These are phyloP conservation scores for Pseudomyrmex sp. DNA, from an alignment of 1,140 invertebrate genomes.

Conservation along the genomic window DNA sequence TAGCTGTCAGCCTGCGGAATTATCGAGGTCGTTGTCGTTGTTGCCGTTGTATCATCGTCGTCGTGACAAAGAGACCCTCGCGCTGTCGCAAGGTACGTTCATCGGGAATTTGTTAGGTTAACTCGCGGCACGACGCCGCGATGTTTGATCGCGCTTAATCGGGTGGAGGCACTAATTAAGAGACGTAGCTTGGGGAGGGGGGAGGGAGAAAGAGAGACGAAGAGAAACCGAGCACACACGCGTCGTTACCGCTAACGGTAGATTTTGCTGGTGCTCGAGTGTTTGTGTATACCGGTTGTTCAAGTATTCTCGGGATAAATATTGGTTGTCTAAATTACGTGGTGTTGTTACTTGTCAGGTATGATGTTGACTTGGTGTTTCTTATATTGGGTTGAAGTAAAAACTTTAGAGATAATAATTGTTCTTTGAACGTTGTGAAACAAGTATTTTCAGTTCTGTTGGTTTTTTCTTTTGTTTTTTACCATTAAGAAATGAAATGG, in stretches of 20 bases:
- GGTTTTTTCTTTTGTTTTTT: not conserved
- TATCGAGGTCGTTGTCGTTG: not conserved
- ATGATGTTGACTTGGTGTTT: too few relatives aligned
- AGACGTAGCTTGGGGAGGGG: constrained; percentile 49
- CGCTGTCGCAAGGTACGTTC: constrained; percentile 10
- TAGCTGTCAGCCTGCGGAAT: not conserved
- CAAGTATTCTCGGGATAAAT: not conserved
- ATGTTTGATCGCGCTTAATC: constrained; percentile 59
- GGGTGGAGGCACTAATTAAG: constrained; percentile 75
- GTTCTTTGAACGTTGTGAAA: too few relatives aligned
- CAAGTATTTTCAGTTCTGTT: too few relatives aligned
- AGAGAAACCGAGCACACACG: constrained; percentile 15
- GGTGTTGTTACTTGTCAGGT: not conserved
- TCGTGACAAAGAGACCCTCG: not conserved
- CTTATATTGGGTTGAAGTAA: too few relatives aligned
- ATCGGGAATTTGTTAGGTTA: constrained; percentile 65
- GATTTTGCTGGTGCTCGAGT: constrained; percentile 42
- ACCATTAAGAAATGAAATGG: not conserved
- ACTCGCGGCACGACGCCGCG: constrained; percentile 69
- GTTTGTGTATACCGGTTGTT: constrained; percentile 8
- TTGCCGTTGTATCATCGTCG: not conserved
- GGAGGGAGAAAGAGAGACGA: not conserved
- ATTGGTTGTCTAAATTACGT: constrained; percentile 4
- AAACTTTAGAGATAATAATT: too few relatives aligned
- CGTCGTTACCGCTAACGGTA: constrained; percentile 67